Base-by-base conservation (phyloP, 1,140 invertebrate genomes). In the Plutomurus gul region DNA sequence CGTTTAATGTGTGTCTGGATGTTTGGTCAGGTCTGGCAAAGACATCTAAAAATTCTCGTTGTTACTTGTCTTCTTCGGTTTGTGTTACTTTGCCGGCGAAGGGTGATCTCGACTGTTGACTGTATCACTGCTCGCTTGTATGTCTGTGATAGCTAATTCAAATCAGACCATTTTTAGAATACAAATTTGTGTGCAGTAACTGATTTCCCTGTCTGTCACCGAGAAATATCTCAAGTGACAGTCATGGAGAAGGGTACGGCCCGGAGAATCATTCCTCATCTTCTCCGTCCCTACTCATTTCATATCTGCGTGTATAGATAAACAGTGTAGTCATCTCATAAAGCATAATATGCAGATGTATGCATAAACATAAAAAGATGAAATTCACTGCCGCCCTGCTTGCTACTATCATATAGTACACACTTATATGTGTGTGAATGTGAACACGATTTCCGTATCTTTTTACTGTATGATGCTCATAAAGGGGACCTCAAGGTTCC, bases 131-230 rank as follows among this genome's bases (percentile, higher is more conserved):
- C n/a, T n/a, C n/a, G n/a, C n/a, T 7, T 65, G 16, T n/a, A 65
- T 33, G 8, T 36, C 13, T n/a, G 16, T n/a, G 27, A 27, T 30
- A 20, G 40, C 40, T 72, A 39, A 72, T 72, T 72, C 36, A 27
- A 72, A 78, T 78, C 40, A 71, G 65, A 72, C 71, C 76, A 75
- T 81, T 81, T 81, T 78, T 78, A 81, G 79, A 77, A 77, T 81
- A 81, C 75, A 81, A 81, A 81, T 81, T 81, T 77, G 37, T 65
- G 33, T n/a, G 22, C 7, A 49, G 75, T 77, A 81, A 81, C 79
- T 77, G 75, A 81, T 81, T 77, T 76, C 72, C 75, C 56, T 81
- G 79, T 77, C 56, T 81, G 79, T 77, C 79, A 81, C 75, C 71
- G 40, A 75, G 75, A 46, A 81, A 81, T 81, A 77, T 71, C 65